These are phyloP conservation scores for Pachyramphus minor DNA, from an alignment of 2,113 vertebrate species.

Conservation along the genomic window DNA sequence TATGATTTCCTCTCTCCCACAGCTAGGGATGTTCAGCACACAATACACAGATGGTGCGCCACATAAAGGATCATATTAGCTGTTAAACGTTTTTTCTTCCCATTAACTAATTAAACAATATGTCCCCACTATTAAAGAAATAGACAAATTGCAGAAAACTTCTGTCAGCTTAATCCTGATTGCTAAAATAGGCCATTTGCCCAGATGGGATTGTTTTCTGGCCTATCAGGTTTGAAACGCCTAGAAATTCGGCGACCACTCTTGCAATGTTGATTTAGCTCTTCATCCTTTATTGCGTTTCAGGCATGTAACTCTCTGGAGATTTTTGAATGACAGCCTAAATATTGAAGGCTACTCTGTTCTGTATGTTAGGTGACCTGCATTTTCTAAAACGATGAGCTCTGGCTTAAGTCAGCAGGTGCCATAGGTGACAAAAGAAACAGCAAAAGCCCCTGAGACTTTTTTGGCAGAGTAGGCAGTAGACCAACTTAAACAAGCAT, in stretches of 20 bases:
- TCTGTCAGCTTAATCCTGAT: constrained; percentile 42
- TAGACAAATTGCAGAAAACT: constrained; percentile 53
- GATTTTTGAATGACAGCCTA: constrained; percentile 34
- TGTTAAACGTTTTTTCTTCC: constrained; percentile 67
- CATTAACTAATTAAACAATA: constrained; percentile 72
- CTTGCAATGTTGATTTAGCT: constrained; percentile 31
- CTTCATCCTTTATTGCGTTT: constrained; percentile 41
- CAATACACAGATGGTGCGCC: constrained; percentile 53
- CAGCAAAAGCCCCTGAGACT: neutral
- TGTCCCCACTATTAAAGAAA: constrained; percentile 57
- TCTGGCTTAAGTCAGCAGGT: neutral
- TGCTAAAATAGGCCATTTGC: constrained; percentile 14
- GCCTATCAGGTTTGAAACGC: neutral
- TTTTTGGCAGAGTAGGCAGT: neutral
- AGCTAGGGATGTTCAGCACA: constrained; percentile 42
- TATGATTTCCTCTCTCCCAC: constrained; percentile 44
- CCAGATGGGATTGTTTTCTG: constrained; percentile 30
- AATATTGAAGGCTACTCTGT: neutral
- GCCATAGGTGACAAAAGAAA: neutral
- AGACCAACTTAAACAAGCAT: neutral
- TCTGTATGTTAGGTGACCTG: neutral
- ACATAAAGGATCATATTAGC: constrained; percentile 66
- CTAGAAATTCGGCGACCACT: neutral
- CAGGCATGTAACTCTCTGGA: neutral
- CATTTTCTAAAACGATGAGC: neutral